Evolutionary conservation across 1,140 invertebrate genomes (phyloP).

Genomic region (Pogonomyrmex californicus): DNA sequence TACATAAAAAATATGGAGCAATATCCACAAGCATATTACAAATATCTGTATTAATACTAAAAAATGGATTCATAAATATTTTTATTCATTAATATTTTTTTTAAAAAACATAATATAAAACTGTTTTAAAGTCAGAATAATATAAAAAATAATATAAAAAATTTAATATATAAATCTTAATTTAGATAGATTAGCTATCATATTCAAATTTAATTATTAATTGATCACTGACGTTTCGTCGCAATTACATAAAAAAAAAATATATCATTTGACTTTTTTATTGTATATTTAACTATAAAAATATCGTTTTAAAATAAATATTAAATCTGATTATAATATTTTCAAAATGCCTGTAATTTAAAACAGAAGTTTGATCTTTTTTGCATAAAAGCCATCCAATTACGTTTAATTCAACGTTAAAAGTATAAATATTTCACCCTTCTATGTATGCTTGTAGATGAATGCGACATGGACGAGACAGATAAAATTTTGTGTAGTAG

Average conservation of each 20-base stretch:
- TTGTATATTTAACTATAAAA: not conserved
- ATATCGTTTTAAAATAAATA: not conserved
- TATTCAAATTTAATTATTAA: not conserved
- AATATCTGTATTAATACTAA: slow-evolving; percentile 24
- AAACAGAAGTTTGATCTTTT: not conserved
- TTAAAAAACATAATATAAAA: not conserved
- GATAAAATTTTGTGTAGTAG: slow-evolving; percentile 25
- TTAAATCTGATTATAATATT: slow-evolving; percentile 1
- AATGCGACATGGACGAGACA: not conserved
- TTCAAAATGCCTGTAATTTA: not conserved
- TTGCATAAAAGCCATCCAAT: slow-evolving; percentile 9
- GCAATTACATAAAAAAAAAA: not conserved
- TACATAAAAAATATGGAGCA: slow-evolving; percentile 23
- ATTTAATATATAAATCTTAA: not conserved
- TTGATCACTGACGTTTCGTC: not conserved
- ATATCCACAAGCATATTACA: not conserved
- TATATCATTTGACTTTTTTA: not conserved
- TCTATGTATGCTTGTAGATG: not conserved
- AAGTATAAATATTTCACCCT: slow-evolving; percentile 1
- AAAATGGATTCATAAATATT: not conserved
- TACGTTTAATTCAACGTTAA: slow-evolving; percentile 22
- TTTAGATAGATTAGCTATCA: not conserved
- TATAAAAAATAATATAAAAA: not conserved
- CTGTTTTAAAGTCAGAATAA: not conserved
- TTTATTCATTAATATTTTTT: no score